Evolutionary conservation across 2,888 invertebrate species (phyloP), one percentile per base, ranked within the genome.

Genomic region (Andrena bucephala): DNA sequence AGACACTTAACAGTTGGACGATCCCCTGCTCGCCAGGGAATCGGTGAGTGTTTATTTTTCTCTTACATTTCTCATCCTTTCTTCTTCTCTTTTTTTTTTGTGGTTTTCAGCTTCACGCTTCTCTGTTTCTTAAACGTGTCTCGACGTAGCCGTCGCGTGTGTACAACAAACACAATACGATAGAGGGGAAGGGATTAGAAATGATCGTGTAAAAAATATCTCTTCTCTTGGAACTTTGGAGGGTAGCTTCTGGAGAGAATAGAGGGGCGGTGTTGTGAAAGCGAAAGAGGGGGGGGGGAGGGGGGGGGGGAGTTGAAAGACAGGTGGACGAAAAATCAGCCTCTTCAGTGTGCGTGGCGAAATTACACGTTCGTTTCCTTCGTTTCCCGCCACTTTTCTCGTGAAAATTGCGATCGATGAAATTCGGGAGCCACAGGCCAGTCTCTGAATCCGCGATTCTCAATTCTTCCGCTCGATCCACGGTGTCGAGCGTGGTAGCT

Each of bases 1-100:
- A 94, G 93, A 94, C 93, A 94, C 93, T 93, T 92, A 94, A 93
- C 92, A 93, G 92, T 93, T 93, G 89, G 87, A 83, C 86, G 89
- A 88, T 86, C 86, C 85, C 86, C 84, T 88, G 70, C 10, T 63
- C 59, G 74, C 67, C 83, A 80, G 85, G 86, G 85, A 88, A 90
- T 89, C 90, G 81, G 80, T 83, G 72, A 83, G 77, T 87, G 69
- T 62, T 52, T 59, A 48, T 50, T 71, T 65, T 81, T 67, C 71
- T 52, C 77, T 71, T 73, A 29, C 24, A 48, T 54, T 69, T 27
- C 42, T 68, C 57, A 16, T 36, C 27, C 2, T 20, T 24, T 7
- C 24, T 20, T 65, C 20, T 77, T 62, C 74, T 81, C 73, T 76
- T 62, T 65, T 62, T 62, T 31, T 29, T 33, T 33, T 36, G 54